Evolutionary conservation across 2,113 vertebrate genomes (phyloP), one percentile per base, ranked within the genome.

Genomic region (Toxostoma redivivum): DNA sequence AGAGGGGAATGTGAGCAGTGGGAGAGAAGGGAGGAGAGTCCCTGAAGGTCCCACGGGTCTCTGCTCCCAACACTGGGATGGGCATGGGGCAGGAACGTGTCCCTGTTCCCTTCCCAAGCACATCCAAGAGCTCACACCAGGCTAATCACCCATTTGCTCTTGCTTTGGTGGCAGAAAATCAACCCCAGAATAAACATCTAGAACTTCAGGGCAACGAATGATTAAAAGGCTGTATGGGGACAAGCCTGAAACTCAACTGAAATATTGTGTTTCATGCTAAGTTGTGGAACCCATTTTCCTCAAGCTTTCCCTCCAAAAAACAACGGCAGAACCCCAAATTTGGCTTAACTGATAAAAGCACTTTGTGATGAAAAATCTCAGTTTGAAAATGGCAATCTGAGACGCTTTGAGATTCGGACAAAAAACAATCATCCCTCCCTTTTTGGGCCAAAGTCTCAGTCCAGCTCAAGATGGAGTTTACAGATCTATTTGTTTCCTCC

Each of bases 51-150:
- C 67, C 0, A 0, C 0, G 0, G 35, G 37, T 58, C 37, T 21
- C 66, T 8, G 18, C 42, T 45, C n/a, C 54, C 40, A 1, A 1
- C 1, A 3, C 33, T 0, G 2, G 54, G 19, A 50, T 18, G 35
- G 45, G 31, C 5, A 5, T 2, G 0, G n/a, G 53, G 14, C 24
- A 7, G 6, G 7, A 57, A 11, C 0, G 0, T 1, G 1, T 15
- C 57, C 38, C 53, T 18, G 3, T 4, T 23, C 14, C 7, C 19
- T 28, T 23, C 66, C 70, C 27, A 24, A 53, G 4, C 4, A 17
- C 71, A 61, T 31, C 78, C 78, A 27, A 33, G 7, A 5, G 35
- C 25, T 67, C 65, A 30, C 7, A 5, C 40, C 33, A 7, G 35
- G 12, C 38, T 56, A 13, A 54, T 37, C 37, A 48, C 2, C 0